Base-by-base conservation (phyloP, 2,888 invertebrate species). In the Drosophila leonis region DNA sequence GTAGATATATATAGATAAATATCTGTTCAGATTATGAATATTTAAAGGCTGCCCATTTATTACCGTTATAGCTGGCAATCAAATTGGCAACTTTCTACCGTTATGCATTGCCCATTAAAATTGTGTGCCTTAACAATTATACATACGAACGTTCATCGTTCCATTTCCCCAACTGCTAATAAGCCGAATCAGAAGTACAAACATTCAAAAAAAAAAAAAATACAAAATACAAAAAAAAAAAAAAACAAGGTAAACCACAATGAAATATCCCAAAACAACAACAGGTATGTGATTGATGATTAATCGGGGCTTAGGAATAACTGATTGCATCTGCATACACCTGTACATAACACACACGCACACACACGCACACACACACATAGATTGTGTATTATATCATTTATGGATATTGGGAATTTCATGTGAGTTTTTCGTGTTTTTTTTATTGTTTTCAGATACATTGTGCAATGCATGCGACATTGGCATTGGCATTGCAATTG, bases 41-140 rank as follows among this genome's bases (percentile, higher is more conserved):
- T 27, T 54, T 33, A 39, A 59, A 55, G 37, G 41, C 33, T 24
- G 15, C 31, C 31, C 31, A 57, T 29, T 9, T 15, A 24, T 59
- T 49, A 57, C 71, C 62, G 75, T 75, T 75, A 63, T 31, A 42
- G 55, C 48, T 68, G 57, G 56, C 49, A 49, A 62, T 24, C 60
- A 35, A 75, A 76, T 80, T 82, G 81, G 83, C 76, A 81, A 63
- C 81, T 85, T 81, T 84, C 82, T 75, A 83, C 83, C 69, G 83
- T 85, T 77, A 77, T 62, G 44, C 20, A 54, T 29, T 33, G 51
- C 8, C 18, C 18, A 57, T 68, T 66, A 70, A 15, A 60, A 74
- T 49, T 69, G 66, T 72, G 46, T 65, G 65, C 56, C 64, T 37
- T 71, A 69, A 61, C 44, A 78, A 81, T 71, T 70, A 65, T 52